A percentile compares a stretch with the other conserved stretches of the same genome.
phyloP scores from a whole-genome alignment of 2,888 invertebrate species.

The Marronus borbonicus region DNA sequence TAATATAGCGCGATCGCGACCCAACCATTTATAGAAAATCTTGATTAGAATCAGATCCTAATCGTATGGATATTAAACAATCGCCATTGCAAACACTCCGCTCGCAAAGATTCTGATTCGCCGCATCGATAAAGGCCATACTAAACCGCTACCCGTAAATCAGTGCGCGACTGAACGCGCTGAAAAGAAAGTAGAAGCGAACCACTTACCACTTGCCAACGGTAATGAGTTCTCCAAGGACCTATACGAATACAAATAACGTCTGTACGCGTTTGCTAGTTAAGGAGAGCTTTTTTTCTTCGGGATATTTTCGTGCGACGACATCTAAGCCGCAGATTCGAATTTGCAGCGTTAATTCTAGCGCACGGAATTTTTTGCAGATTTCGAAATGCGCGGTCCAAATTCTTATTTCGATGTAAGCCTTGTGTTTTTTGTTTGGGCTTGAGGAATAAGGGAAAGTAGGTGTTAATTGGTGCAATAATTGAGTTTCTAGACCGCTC shows the following conservation, averaged over 20 bases:
- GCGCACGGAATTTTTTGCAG: neutral
- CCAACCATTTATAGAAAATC: slow-evolving; percentile 28
- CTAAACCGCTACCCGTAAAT: too few species aligned
- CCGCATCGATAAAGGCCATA: neutral
- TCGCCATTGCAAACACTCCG: slow-evolving; percentile 1
- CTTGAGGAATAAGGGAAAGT: neutral
- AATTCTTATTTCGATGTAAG: slow-evolving; percentile 7
- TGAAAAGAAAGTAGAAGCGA: too few species aligned
- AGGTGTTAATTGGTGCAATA: neutral
- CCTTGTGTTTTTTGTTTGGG: neutral
- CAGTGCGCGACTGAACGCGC: too few species aligned
- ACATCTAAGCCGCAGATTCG: too few species aligned
- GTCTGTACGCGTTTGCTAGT: too few species aligned
- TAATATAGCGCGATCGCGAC: slow-evolving; percentile 19
- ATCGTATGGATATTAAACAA: slow-evolving; percentile 30
- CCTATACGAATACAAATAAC: too few species aligned
- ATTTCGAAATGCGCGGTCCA: neutral
- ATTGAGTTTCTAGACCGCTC: too few species aligned
- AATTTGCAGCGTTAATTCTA: too few species aligned
- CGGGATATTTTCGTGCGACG: too few species aligned
- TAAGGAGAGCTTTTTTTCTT: too few species aligned
- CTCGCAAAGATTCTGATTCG: neutral
- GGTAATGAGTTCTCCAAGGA: too few species aligned
- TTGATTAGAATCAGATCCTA: slow-evolving; percentile 33
- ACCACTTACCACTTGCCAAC: too few species aligned